Evolutionary conservation across 2,797 vertebrate genomes (phyloP).

Genomic region (Lacerta bilineata): DNA sequence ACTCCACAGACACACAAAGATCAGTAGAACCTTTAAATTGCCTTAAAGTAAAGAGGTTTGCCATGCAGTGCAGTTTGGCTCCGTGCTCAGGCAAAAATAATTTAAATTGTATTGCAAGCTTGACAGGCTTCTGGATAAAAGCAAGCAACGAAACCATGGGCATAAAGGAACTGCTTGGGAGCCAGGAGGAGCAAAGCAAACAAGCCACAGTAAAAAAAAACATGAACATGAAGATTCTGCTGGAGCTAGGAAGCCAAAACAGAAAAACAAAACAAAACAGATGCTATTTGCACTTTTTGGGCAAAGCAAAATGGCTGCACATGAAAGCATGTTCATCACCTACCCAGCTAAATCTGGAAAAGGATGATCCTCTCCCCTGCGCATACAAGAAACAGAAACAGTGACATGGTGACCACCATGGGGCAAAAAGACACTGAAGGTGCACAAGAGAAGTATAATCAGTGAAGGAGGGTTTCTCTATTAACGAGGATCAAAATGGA

Average conservation of each 20-base stretch:
- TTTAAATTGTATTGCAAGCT: slow-evolving; percentile 29
- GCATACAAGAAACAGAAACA: slow-evolving; percentile 84
- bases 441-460: slow-evolving; percentile 26
- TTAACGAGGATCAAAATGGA: not conserved
- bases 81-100: slow-evolving; percentile 47
- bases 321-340: slow-evolving; percentile 76
- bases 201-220: slow-evolving; percentile 48
- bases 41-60: slow-evolving; percentile 49
- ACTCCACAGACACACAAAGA: slow-evolving; percentile 18
- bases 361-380: slow-evolving; percentile 90
- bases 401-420: slow-evolving; percentile 63
- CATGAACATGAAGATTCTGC: slow-evolving; percentile 20
- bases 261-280: slow-evolving; percentile 9
- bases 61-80: slow-evolving; percentile 50
- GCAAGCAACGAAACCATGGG: slow-evolving; percentile 43
- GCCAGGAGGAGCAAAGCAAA: slow-evolving; percentile 50
- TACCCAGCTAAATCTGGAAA: slow-evolving; percentile 97
- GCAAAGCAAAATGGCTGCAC: slow-evolving; percentile 63
- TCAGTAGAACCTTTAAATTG: slow-evolving; percentile 46
- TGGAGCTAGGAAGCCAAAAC: slow-evolving; percentile 41
- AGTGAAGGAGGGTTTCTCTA: not conserved
- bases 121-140: slow-evolving; percentile 56
- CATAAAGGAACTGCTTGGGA: slow-evolving; percentile 53
- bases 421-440: slow-evolving; percentile 19
- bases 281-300: slow-evolving; percentile 64